Evolutionary conservation across 2,113 vertebrate genomes (phyloP).

Genomic region (Antennarius striatus): DNA sequence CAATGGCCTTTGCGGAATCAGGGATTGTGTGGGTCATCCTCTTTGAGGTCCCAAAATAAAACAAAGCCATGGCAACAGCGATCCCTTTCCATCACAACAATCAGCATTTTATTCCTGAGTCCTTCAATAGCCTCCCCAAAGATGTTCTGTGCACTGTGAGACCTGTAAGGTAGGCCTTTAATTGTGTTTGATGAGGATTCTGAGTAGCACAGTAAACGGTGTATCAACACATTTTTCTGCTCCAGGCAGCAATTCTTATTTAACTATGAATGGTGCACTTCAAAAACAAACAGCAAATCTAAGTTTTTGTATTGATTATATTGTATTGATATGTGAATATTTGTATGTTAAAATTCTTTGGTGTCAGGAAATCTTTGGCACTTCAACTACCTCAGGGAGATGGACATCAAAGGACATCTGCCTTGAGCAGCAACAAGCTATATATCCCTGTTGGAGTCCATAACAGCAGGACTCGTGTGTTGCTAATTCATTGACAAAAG

Average conservation of each 20-base stretch:
- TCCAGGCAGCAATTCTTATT: too few species aligned
- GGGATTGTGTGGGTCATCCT: conserved; percentile 12
- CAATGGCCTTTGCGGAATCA: neutral
- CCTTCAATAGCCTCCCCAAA: conserved; percentile 18
- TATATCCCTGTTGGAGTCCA: too few species aligned
- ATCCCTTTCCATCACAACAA: conserved; percentile 41
- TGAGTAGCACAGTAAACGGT: neutral
- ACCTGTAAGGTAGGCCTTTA: neutral
- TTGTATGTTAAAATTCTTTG: too few species aligned
- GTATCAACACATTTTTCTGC: neutral
- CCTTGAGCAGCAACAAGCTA: too few species aligned
- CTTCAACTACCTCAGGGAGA: too few species aligned
- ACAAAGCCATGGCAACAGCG: conserved; percentile 23
- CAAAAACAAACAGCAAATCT: neutral
- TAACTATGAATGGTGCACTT: neutral
- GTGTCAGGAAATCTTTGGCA: too few species aligned
- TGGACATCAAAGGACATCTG: too few species aligned
- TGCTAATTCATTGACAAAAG: too few species aligned
- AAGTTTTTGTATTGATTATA: too few species aligned
- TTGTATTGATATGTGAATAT: too few species aligned
- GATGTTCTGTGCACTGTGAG: neutral
- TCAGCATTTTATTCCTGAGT: conserved; percentile 33
- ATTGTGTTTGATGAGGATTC: neutral
- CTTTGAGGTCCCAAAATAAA: conserved; percentile 34
- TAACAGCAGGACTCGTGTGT: too few species aligned